These are phyloP conservation scores for Cremastinae sp. DNA, from an alignment of 2,888 invertebrate species.

Conservation along the genomic window DNA sequence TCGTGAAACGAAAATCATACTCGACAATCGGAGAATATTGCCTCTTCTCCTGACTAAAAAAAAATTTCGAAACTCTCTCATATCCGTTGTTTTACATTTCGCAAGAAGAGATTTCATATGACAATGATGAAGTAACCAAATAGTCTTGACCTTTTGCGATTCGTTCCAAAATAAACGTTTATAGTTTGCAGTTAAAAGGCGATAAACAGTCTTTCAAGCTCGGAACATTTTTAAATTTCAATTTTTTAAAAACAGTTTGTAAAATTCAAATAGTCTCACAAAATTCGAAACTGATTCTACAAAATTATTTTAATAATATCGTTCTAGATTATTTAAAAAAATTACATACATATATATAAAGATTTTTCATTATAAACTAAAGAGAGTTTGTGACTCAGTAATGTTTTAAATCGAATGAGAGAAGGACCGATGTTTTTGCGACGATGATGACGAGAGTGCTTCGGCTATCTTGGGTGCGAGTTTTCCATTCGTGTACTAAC, in stretches of 20 bases:
- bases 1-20: slow-evolving; percentile 10
- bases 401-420: neutral
- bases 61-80: slow-evolving; percentile 1
- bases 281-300: too few relatives aligned
- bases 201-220: too few relatives aligned
- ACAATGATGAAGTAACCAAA: neutral
- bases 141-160: slow-evolving; percentile 25
- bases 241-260: too few relatives aligned
- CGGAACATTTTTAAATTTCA: too few relatives aligned
- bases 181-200: too few relatives aligned
- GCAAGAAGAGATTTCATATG: slow-evolving; percentile 6
- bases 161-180: too few relatives aligned
- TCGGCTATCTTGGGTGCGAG: slow-evolving; percentile 37
- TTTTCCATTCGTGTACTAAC: slow-evolving; percentile 67
- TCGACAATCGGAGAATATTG: slow-evolving; percentile 13
- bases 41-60: slow-evolving; percentile 20
- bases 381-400: neutral
- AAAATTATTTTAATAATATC: too few relatives aligned
- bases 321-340: too few relatives aligned
- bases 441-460: slow-evolving; percentile 63
- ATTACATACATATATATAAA: too few relatives aligned
- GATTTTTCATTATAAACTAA: too few relatives aligned
- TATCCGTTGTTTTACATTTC: neutral
- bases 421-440: slow-evolving; percentile 72
- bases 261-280: too few relatives aligned